These are phyloP conservation scores for Catamblyrhynchus diadema DNA, from an alignment of 2,797 vertebrate genomes.

Conservation along the genomic window DNA sequence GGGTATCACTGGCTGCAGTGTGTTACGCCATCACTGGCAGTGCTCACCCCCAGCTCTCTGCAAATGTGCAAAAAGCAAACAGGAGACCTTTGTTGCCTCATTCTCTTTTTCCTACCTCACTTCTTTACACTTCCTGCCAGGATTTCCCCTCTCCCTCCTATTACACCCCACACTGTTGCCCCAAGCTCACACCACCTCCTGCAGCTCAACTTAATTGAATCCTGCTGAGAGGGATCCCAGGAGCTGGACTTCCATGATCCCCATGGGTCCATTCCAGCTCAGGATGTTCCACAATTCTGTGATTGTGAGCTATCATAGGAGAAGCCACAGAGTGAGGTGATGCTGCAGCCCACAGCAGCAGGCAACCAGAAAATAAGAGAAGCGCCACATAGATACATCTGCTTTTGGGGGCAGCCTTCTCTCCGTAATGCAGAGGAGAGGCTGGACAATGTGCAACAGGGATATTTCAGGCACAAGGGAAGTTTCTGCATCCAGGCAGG, in stretches of 20 bases:
- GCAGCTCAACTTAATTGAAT: not conserved
- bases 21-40: not conserved
- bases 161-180: not conserved
- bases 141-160: not conserved
- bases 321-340: not conserved
- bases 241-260: rapidly evolving
- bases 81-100: not conserved
- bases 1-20: not conserved
- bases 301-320: rapidly evolving
- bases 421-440: not conserved
- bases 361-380: not conserved
- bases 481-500: not conserved
- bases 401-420: not conserved
- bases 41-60: not conserved
- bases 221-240: too few species aligned
- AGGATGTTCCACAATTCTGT: rapidly evolving
- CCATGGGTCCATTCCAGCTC: rapidly evolving
- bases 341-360: not conserved
- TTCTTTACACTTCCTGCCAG: not conserved
- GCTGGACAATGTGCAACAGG: rapidly evolving
- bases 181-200: not conserved
- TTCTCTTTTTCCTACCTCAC: not conserved
- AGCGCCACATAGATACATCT: rapidly evolving
- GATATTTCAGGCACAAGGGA: not conserved
- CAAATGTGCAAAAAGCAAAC: not conserved